Conservation (phyloP, 2,797 vertebrate genomes). For the Eospalax fontanierii region DNA sequence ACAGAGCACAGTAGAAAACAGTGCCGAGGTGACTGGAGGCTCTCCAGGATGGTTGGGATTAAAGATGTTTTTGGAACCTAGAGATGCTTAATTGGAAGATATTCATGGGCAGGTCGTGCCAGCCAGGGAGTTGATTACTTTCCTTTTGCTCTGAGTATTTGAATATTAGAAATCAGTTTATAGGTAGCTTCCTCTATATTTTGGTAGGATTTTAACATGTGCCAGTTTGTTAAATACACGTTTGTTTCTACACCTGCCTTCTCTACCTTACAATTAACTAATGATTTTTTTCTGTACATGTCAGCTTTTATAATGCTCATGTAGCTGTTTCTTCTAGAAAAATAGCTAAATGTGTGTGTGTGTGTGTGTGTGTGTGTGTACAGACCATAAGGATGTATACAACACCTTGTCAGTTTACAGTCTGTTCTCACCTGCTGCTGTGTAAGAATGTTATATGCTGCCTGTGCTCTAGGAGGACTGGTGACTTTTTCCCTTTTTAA, state of each 20-base stretch:
- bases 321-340: constrained; percentile 7
- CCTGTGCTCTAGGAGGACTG: neutral
- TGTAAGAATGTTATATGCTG: neutral
- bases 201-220: constrained; percentile 17
- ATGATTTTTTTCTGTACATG: neutral
- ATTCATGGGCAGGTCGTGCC: neutral
- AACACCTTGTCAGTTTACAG: neutral
- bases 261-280: neutral
- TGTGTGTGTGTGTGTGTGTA: neutral
- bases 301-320: constrained; percentile 12
- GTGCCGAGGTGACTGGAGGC: neutral
- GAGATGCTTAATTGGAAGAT: neutral
- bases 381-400: neutral
- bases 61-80: constrained; percentile 42
- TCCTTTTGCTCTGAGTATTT: constrained; percentile 14
- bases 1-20: neutral
- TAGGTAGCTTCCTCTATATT: neutral
- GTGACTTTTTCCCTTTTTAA: neutral
- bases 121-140: neutral
- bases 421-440: neutral
- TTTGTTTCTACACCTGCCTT: neutral
- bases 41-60: neutral
- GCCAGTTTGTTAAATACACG: neutral
- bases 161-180: constrained; percentile 35
- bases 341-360: neutral